Percentiles rank a stretch among this genome's conserved stretches.
Evolutionary conservation across 2,113 vertebrate genomes (phyloP).

Genomic region (Emydocephalus ijimae): DNA sequence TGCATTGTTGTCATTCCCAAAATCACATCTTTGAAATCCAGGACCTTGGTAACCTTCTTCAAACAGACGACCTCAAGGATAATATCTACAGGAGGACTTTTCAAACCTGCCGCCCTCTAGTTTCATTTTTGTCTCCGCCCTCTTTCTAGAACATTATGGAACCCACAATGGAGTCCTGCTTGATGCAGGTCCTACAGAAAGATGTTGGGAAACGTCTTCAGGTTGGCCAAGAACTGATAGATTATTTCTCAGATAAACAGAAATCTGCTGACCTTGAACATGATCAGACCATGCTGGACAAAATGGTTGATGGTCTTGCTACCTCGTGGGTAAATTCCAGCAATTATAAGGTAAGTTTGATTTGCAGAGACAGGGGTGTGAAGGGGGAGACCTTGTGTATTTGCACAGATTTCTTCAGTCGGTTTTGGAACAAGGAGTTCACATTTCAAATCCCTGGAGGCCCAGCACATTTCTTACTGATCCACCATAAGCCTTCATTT

Average conservation of each 20-base stretch:
- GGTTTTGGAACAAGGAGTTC: background rate
- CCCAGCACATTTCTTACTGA: background rate
- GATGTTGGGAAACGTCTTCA: slow-evolving; percentile 93
- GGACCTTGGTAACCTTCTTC: slow-evolving; percentile 76
- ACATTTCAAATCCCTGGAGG: background rate
- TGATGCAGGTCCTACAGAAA: slow-evolving; percentile 92
- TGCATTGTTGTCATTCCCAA: slow-evolving; percentile 95
- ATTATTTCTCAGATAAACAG: slow-evolving; percentile 89
- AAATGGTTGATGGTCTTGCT: slow-evolving; percentile 93
- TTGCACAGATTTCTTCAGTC: background rate
- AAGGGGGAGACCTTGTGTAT: background rate
- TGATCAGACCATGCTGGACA: slow-evolving; percentile 94
- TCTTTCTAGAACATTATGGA: slow-evolving; percentile 77
- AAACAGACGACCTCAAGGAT: slow-evolving; percentile 67
- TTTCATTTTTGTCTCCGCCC: slow-evolving; percentile 62
- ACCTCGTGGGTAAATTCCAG: slow-evolving; percentile 97
- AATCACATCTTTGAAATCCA: slow-evolving; percentile 81
- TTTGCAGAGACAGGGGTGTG: slow-evolving; percentile 7
- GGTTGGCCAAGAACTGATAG: slow-evolving; percentile 92
- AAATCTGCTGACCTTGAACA: slow-evolving; percentile 93
- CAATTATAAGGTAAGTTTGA: slow-evolving; percentile 92
- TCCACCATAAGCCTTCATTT: background rate
- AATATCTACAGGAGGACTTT: slow-evolving; percentile 61
- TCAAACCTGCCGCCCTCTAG: slow-evolving; percentile 67
- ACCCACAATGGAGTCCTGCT: slow-evolving; percentile 91